These are phyloP conservation scores for Pammene aurita DNA, from an alignment of 2,888 invertebrate species.

Conservation along the genomic window DNA sequence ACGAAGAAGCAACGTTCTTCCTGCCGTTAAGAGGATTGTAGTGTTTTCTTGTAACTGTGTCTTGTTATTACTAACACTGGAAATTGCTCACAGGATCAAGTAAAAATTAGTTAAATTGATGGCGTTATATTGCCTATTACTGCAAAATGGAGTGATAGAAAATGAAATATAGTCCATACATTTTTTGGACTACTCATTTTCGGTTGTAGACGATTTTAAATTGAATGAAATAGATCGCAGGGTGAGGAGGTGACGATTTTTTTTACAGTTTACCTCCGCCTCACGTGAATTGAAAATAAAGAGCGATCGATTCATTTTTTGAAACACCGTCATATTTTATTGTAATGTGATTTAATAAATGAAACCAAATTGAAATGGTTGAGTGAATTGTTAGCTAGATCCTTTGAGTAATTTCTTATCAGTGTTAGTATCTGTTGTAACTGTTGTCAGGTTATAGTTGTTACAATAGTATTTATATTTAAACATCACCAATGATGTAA, in stretches of 20 bases:
- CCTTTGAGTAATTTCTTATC: constrained; percentile 15
- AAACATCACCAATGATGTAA: constrained; percentile 29
- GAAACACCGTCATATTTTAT: constrained; percentile 1
- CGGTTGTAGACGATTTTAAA: constrained; percentile 22
- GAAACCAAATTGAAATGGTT: constrained; percentile 4
- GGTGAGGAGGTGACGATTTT: constrained; percentile 26
- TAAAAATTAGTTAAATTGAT: background rate
- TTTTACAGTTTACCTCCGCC: constrained; percentile 23
- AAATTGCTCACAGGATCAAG: constrained; percentile 8
- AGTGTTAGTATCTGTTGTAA: constrained; percentile 26
- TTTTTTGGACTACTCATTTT: constrained; percentile 14
- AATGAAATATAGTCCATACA: constrained; percentile 12
- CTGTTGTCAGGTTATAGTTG: constrained; percentile 35
- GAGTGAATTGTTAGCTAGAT: constrained; percentile 16
- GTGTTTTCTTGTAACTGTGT: constrained; percentile 25
- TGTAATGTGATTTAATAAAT: constrained; percentile 12
- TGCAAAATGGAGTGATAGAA: background rate
- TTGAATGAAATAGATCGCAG: constrained; percentile 25
- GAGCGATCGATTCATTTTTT: constrained; percentile 21
- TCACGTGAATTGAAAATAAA: constrained; percentile 16
- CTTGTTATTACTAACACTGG: constrained; percentile 19
- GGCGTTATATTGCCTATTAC: constrained; percentile 19
- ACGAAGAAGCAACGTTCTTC: constrained; percentile 18
- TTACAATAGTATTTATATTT: constrained; percentile 28
- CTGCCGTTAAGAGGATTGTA: constrained; percentile 10